phyloP scores from a whole-genome alignment of 1,140 invertebrate species.

The Arctopsyche grandis region DNA sequence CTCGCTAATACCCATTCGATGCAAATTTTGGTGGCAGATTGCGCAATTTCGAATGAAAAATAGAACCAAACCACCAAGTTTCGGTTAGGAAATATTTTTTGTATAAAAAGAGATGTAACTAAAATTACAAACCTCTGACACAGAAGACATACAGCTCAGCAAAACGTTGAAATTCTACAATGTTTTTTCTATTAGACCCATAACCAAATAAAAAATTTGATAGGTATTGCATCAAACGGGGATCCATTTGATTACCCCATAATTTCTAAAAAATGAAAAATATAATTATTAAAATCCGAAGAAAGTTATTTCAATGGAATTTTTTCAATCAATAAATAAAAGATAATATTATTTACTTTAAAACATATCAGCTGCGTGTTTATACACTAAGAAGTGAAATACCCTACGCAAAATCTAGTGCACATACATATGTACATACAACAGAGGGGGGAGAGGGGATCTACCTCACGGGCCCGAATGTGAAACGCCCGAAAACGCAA shows the following conservation, averaged over 20 bases:
- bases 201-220: constrained; percentile 70
- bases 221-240: constrained; percentile 68
- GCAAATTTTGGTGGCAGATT: no score
- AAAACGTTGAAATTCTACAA: constrained; percentile 69
- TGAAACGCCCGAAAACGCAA: no score
- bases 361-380: constrained; percentile 2
- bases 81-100: no score
- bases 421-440: no score
- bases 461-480: no score
- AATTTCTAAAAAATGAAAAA: constrained; percentile 66
- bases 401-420: no score
- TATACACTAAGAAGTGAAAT: no score
- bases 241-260: constrained; percentile 70
- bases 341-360: not conserved
- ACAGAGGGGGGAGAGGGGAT: no score
- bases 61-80: no score
- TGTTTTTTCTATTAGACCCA: constrained; percentile 61
- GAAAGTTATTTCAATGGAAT: not conserved
- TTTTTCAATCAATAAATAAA: no score
- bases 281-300: constrained; percentile 11
- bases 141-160: constrained; percentile 71
- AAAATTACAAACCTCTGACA: constrained; percentile 63
- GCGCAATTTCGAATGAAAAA: no score
- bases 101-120: not conserved
- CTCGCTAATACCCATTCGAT: no score